Base-by-base conservation (phyloP, 2,797 vertebrate species). In the Danio aesculapii region DNA sequence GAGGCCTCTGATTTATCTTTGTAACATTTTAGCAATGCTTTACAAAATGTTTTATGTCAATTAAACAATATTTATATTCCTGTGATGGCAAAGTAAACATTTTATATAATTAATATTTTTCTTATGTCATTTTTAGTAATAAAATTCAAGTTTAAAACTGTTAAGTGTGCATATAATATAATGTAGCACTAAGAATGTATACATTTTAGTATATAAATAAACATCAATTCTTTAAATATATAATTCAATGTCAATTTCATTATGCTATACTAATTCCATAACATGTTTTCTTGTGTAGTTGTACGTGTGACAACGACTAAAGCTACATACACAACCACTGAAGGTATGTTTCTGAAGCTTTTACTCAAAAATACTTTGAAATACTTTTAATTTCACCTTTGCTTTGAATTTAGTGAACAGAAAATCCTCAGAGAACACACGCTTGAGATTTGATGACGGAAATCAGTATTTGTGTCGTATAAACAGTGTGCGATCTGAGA, bases 261-360 rank as follows among this genome's bases (percentile, higher is more conserved):
- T 10, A 43, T 59, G 17, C 55, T 58, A 73, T 49, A 49, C 47
- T 49, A 30, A 30, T n/a, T 69, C 5, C 4, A 16, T 61, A 52
- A 7, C 46, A 49, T 8, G 19, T 44, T 61, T 71, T 44, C 2
- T 63, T 79, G 17, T 46, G 9, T 44, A 79, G 77, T 6, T 71
- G 8, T 19, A 6, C 9, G 11, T 41, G n/a, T 41, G 17, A 30
- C 55, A 21, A 74, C 59, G 6, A 64, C 8, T 46, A 72, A 72
- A 77, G 64, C 78, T 17, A 46, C 64, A 71, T 46, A 72, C 6
- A 57, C 62, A 21, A 58, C 41, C 16, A 76, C 61, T 8, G 57
- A 79, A 49, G 79, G 85, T 86, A 58, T 21, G 82, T 82, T 13
- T 72, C 6, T 72, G 47, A 50, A 49, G 3, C 72, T 49, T 49